Conservation (phyloP, 2,888 invertebrate genomes). For the Thereva nobilitata region DNA sequence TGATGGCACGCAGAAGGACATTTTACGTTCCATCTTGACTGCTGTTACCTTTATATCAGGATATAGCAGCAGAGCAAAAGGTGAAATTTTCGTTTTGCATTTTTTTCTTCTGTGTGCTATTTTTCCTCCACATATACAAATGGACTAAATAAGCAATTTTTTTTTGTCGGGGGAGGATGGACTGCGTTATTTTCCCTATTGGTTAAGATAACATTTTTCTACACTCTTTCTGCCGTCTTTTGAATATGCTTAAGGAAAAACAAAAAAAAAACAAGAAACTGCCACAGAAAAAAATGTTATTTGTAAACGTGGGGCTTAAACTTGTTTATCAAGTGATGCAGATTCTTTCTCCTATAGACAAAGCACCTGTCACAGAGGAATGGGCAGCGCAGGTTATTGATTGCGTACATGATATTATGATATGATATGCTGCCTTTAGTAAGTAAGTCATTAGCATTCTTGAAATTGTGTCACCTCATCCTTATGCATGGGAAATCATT, state of each 20-base stretch:
- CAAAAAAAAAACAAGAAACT: neutral
- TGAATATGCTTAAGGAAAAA: neutral
- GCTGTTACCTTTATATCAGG: conserved; percentile 9
- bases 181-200: conserved; percentile 11
- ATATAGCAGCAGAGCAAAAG: conserved; percentile 1
- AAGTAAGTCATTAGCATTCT: too few species aligned
- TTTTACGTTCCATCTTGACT: neutral
- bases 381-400: too few species aligned
- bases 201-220: conserved; percentile 8
- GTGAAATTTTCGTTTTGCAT: conserved; percentile 20
- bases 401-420: too few species aligned
- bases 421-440: too few species aligned
- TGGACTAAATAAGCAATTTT: conserved; percentile 26
- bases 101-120: conserved; percentile 1
- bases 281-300: neutral
- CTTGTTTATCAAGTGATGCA: too few species aligned
- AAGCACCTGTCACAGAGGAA: too few species aligned
- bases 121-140: neutral
- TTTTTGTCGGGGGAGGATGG: neutral
- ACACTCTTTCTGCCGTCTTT: neutral
- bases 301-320: too few species aligned
- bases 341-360: too few species aligned
- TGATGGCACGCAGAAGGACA: conserved; percentile 3
- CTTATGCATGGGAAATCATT: too few species aligned
- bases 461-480: too few species aligned